A percentile compares a stretch with the other conserved stretches of the same genome.
Evolutionary conservation across 2,113 vertebrate genomes (phyloP).

Genomic region (Pelmatolapia mariae): DNA sequence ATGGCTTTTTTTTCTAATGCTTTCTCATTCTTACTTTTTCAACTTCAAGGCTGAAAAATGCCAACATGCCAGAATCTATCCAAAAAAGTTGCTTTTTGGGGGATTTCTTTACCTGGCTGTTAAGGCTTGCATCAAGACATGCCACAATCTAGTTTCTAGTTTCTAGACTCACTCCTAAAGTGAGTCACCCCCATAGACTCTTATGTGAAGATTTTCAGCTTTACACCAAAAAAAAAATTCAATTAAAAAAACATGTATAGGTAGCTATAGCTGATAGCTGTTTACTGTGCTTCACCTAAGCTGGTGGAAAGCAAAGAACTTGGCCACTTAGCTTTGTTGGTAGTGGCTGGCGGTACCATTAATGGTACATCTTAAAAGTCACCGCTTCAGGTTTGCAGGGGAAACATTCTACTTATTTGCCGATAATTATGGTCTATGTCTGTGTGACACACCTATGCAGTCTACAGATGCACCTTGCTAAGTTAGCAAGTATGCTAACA

Average conservation of each 20-base stretch:
- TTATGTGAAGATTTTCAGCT: background rate
- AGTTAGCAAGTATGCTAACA: background rate
- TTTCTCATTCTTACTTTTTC: background rate
- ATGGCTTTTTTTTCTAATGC: background rate
- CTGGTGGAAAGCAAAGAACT: background rate
- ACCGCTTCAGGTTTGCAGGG: background rate
- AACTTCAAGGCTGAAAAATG: background rate
- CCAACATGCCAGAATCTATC: background rate
- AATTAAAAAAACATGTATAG: background rate
- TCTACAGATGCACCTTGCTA: background rate
- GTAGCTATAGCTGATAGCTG: background rate
- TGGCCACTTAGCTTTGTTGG: background rate
- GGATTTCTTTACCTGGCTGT: background rate
- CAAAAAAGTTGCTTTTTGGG: background rate
- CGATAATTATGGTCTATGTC: background rate
- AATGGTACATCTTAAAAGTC: background rate
- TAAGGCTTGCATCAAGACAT: background rate
- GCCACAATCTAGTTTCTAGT: background rate
- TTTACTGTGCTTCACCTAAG: background rate
- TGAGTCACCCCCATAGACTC: background rate
- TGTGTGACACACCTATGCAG: background rate
- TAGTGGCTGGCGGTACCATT: background rate
- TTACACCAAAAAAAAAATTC: background rate
- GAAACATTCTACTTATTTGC: background rate
- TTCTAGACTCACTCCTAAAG: background rate